Conservation (phyloP, 2,113 vertebrate species). For the Setophaga coronata region DNA sequence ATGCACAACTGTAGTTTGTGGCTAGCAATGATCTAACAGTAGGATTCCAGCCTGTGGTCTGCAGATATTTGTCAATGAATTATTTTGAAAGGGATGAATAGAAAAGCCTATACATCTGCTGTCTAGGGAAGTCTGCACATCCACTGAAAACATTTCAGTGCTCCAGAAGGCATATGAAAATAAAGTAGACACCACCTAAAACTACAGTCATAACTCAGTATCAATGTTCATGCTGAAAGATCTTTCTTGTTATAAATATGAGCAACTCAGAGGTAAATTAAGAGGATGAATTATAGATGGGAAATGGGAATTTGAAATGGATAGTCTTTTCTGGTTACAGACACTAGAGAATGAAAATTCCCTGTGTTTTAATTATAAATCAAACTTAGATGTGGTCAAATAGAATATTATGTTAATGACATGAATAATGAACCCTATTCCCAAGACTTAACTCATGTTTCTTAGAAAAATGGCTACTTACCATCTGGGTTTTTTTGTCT, state of each 20-base stretch:
- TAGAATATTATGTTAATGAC: slow-evolving; percentile 43
- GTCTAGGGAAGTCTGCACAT: neutral
- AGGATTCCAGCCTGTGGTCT: slow-evolving; percentile 16
- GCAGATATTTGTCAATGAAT: neutral
- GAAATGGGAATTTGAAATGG: slow-evolving; percentile 44
- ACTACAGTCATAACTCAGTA: neutral
- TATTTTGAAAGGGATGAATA: neutral
- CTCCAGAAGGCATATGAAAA: neutral
- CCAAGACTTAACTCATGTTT: slow-evolving; percentile 33
- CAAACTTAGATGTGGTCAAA: slow-evolving; percentile 56
- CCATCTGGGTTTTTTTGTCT: slow-evolving; percentile 20
- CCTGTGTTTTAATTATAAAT: slow-evolving; percentile 54
- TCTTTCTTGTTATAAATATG: slow-evolving; percentile 4
- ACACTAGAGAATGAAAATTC: slow-evolving; percentile 35
- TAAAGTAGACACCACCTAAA: neutral
- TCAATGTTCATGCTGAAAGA: neutral
- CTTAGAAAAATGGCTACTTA: slow-evolving; percentile 57
- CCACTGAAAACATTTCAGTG: neutral
- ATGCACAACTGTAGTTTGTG: neutral
- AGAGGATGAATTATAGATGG: slow-evolving; percentile 39
- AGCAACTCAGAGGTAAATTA: slow-evolving; percentile 24
- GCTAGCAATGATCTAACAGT: neutral
- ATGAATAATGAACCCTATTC: slow-evolving; percentile 54
- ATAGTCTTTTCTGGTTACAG: slow-evolving; percentile 41
- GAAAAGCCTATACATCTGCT: neutral